Evolutionary conservation across 2,113 vertebrate species (phyloP).

Genomic region (Neolamprologus sp.): DNA sequence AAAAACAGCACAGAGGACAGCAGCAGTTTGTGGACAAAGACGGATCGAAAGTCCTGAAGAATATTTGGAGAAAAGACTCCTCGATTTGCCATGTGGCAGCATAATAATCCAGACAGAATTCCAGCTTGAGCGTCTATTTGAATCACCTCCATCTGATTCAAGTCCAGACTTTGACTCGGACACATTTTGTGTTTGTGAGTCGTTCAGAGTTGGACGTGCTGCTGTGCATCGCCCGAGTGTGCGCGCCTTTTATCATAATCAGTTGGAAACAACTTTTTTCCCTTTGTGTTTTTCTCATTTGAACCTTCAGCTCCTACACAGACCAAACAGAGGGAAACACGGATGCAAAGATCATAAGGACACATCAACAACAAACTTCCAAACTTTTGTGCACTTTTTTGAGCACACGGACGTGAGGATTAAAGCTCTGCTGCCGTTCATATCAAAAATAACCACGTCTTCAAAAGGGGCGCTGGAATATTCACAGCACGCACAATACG

Average conservation of each 20-base stretch:
- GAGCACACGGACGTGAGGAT: accelerated
- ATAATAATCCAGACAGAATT: accelerated
- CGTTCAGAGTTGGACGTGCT: background rate
- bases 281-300: background rate
- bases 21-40: background rate
- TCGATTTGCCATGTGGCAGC: background rate
- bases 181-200: background rate
- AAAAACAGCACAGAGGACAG: background rate
- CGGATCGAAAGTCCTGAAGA: accelerated
- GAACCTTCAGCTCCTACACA: accelerated
- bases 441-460: background rate
- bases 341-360: background rate
- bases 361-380: background rate
- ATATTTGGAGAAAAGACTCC: background rate
- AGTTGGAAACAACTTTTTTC: background rate
- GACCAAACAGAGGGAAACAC: background rate
- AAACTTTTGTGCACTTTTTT: accelerated
- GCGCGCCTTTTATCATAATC: background rate
- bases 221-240: background rate
- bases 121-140: background rate
- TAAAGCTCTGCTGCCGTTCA: background rate
- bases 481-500: background rate
- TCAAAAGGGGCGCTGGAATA: background rate
- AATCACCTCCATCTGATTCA: accelerated
- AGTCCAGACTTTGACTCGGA: background rate